Base-by-base conservation (phyloP, 2,888 invertebrate species). In the Luperina testacea region DNA sequence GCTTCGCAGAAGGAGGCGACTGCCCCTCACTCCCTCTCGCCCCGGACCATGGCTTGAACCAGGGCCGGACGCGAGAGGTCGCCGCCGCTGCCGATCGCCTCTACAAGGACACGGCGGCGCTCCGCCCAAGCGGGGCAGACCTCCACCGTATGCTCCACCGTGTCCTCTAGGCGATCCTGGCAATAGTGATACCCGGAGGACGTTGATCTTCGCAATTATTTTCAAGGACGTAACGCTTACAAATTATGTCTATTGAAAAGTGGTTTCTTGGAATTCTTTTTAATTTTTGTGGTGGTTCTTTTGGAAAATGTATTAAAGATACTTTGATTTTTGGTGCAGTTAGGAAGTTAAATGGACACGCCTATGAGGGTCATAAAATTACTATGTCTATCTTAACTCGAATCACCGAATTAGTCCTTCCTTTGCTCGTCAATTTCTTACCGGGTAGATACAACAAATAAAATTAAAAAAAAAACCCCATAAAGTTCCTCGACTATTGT, bases 191-290 rank as follows among this genome's bases (percentile, higher is more conserved):
- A 32, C 32, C 32, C 32, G 32, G 32, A 20, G 45, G 53, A 65
- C 73, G 70, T 75, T 70, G 63, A 83, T 79, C 59, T 57, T 24
- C 24, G 70, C 73, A 85, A 87, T 85, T 87, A 87, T 79, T 82
- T 79, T 65, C 45, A 73, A 57, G 71, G 68, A 73, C 70, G 71
- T 71, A 73, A 73, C 78, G 77, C 72, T 87, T 77, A 84, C 75
- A 76, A 69, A 84, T 77, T 77, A 42, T 63, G 24, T 9, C 32
- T 27, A 72, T 80, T 64, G 81, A 80, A 82, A 57, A 42, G 2
- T 6, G 32, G 24, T 53, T 80, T 73, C 48, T 51, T 38, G 17
- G 57, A 48, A 64, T 48, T 15, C 11, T 38, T 38, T 38, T 0
- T 38, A n/a, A n/a, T 15, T 69, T 71, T 13, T 59, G 20, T 32